phyloP scores from a whole-genome alignment of 2,888 invertebrate genomes.

The Osmoderma eremita region DNA sequence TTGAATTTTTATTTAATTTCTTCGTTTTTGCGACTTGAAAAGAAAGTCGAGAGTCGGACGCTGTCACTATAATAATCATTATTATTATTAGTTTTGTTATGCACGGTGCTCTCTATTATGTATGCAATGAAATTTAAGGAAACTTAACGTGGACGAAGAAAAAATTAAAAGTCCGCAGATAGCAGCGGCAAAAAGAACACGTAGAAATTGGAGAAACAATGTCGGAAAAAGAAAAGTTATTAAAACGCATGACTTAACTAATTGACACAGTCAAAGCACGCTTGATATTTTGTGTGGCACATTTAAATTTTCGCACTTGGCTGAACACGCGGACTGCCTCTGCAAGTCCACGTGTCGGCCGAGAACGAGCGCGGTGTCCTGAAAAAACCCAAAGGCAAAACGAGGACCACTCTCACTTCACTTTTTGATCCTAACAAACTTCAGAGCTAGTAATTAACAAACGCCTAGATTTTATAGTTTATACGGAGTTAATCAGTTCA shows the following conservation, averaged over 20 bases:
- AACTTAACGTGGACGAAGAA: no score
- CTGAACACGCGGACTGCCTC: constrained; percentile 20
- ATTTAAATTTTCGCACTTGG: constrained; percentile 37
- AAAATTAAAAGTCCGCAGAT: not conserved
- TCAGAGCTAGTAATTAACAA: no score
- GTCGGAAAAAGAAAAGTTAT: constrained; percentile 33
- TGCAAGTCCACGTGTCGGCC: no score
- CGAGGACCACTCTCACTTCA: constrained; percentile 12
- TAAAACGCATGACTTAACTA: constrained; percentile 41
- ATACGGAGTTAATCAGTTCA: no score
- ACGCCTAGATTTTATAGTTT: no score
- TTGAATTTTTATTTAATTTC: no score
- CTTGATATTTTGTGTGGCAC: constrained; percentile 33
- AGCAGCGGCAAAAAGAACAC: constrained; percentile 2
- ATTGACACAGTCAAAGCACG: constrained; percentile 39
- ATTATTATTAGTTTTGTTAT: no score
- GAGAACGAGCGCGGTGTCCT: constrained; percentile 7
- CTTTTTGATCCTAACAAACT: constrained; percentile 9
- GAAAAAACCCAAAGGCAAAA: constrained; percentile 1
- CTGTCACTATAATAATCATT: no score
- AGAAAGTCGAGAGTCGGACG: constrained; percentile 21
- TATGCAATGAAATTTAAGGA: not conserved
- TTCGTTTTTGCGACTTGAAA: not conserved
- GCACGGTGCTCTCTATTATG: no score
- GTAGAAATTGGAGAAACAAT: constrained; percentile 23